phyloP scores from a whole-genome alignment of 2,113 vertebrate species.

The Psammodynastes pulverulentus region DNA sequence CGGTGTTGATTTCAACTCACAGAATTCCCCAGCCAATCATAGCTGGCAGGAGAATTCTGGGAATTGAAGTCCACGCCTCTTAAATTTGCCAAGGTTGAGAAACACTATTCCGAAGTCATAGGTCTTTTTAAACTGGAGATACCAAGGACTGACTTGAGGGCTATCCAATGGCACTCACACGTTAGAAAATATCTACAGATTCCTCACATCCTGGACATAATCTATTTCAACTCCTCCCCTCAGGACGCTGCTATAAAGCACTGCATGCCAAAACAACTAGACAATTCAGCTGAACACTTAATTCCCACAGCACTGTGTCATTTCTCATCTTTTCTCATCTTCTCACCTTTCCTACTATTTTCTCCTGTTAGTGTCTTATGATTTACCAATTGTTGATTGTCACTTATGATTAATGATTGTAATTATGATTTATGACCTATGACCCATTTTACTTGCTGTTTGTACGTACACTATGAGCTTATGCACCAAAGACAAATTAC shows the following conservation, averaged over 20 bases:
- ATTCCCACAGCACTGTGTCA: background rate
- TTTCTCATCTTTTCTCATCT: background rate
- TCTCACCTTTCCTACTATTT: background rate
- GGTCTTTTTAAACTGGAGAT: background rate
- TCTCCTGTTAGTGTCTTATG: background rate
- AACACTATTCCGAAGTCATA: background rate
- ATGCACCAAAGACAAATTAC: background rate
- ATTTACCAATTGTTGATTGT: background rate
- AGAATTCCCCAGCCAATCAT: background rate
- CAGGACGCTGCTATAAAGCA: background rate
- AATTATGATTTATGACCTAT: background rate
- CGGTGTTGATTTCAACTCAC: background rate
- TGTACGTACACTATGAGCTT: background rate
- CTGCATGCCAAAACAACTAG: background rate
- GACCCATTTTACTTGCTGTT: background rate
- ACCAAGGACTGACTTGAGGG: background rate
- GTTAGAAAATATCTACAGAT: background rate
- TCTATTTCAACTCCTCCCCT: background rate
- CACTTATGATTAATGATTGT: background rate
- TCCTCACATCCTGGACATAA: background rate
- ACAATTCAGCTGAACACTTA: too few species aligned
- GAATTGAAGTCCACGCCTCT: background rate
- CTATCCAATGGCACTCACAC: background rate
- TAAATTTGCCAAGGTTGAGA: background rate
- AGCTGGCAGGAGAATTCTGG: background rate